phyloP scores from a whole-genome alignment of 1,140 invertebrate species.

The Trachelipus rathkii region DNA sequence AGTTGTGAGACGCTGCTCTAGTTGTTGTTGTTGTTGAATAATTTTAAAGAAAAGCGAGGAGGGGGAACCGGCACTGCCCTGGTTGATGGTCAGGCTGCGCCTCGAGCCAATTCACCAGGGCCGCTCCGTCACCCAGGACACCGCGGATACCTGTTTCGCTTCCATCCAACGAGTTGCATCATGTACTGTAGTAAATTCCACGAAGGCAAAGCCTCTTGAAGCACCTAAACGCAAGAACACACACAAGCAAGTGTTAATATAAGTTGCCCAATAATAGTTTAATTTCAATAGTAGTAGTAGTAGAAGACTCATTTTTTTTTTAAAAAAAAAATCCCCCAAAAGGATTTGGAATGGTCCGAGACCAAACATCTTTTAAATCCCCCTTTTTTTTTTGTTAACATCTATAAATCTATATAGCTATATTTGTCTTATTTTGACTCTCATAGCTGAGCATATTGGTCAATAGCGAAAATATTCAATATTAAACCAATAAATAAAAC shows the following conservation, averaged over 20 bases:
- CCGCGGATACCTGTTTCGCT: conserved; percentile 73
- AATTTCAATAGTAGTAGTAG: conserved; percentile 26
- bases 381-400: background rate
- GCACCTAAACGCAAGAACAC: conserved; percentile 64
- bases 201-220: conserved; percentile 88
- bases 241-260: conserved; percentile 48
- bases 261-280: conserved; percentile 16
- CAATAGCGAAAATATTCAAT: too few relatives aligned
- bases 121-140: conserved; percentile 6
- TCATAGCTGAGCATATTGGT: too few relatives aligned
- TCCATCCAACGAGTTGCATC: conserved; percentile 90
- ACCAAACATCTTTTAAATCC: conserved; percentile 1
- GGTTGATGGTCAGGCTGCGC: conserved; percentile 38
- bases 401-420: too few relatives aligned
- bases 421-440: too few relatives aligned
- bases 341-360: conserved; percentile 5
- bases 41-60: background rate
- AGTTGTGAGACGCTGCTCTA: too few relatives aligned
- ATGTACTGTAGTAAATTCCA: conserved; percentile 85
- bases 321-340: background rate
- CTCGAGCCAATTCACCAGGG: conserved; percentile 23
- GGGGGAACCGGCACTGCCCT: conserved; percentile 34
- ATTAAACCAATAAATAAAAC: too few relatives aligned
- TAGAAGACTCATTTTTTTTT: background rate
- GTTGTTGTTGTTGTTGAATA: too few relatives aligned